phyloP scores from a whole-genome alignment of 2,888 invertebrate species.

The Hypsopygia costalis region DNA sequence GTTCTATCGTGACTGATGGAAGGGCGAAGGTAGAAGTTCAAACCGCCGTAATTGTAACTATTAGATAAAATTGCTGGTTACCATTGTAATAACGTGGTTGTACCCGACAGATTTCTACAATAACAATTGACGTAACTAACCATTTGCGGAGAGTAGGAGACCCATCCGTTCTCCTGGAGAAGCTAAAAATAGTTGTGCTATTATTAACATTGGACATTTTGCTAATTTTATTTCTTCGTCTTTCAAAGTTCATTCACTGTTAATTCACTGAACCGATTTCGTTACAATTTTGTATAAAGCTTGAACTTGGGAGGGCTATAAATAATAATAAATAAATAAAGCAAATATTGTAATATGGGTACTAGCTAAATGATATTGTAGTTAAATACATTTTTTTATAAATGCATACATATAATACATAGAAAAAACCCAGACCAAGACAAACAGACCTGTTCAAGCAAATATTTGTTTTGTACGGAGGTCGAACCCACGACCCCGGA shows the following conservation, averaged over 20 bases:
- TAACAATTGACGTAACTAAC: conserved; percentile 10
- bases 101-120: conserved; percentile 9
- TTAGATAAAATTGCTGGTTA: conserved; percentile 46
- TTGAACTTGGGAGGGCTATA: too few species aligned
- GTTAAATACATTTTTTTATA: too few species aligned
- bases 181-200: background rate
- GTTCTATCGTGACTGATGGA: conserved; percentile 46
- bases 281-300: too few species aligned
- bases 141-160: background rate
- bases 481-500: too few species aligned
- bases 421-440: too few species aligned
- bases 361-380: too few species aligned
- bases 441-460: too few species aligned
- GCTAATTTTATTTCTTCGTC: background rate
- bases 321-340: too few species aligned
- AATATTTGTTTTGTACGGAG: too few species aligned
- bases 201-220: background rate
- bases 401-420: too few species aligned
- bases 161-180: background rate
- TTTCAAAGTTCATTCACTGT: background rate
- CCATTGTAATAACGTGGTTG: conserved; percentile 18
- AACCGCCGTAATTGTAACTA: conserved; percentile 45
- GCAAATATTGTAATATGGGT: too few species aligned
- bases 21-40: conserved; percentile 50
- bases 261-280: too few species aligned